These are phyloP conservation scores for Percopsis omiscomaycus DNA, from an alignment of 2,797 vertebrate species.

Conservation along the genomic window DNA sequence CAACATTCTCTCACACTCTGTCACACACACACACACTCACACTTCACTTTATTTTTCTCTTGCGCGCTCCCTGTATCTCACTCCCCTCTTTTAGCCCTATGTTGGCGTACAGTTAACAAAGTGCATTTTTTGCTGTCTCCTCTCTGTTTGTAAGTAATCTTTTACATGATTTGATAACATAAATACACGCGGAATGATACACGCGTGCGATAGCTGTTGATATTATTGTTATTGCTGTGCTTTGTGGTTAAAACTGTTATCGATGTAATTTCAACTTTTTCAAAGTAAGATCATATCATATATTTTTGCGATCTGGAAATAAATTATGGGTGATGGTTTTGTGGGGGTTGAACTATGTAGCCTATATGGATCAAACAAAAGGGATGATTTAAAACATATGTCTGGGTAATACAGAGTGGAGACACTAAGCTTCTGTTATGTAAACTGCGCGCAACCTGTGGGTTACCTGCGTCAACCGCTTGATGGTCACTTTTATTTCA, in stretches of 20 bases:
- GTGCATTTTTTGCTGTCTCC: slow-evolving; percentile 88
- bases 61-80: slow-evolving; percentile 69
- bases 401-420: slow-evolving; percentile 30
- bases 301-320: too few species aligned
- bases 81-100: slow-evolving; percentile 87
- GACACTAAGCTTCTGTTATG: slow-evolving; percentile 40
- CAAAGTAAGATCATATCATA: too few species aligned
- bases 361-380: slow-evolving; percentile 8
- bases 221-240: too few species aligned
- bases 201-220: too few species aligned
- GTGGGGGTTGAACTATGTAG: slow-evolving; percentile 37
- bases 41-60: slow-evolving; percentile 69
- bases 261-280: too few species aligned
- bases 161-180: slow-evolving; percentile 73
- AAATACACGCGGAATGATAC: too few species aligned
- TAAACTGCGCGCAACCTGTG: slow-evolving; percentile 36
- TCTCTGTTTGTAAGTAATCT: slow-evolving; percentile 95
- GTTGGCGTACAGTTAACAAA: slow-evolving; percentile 94
- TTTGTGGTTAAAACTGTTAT: too few species aligned
- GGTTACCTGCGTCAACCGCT: slow-evolving; percentile 24
- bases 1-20: slow-evolving; percentile 20
- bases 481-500: slow-evolving; percentile 30
- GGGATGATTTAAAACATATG: slow-evolving; percentile 53
- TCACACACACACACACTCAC: slow-evolving; percentile 16
- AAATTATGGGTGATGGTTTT: neutral